Conservation (phyloP, 2,113 vertebrate species). For the Acrocephalus arundinaceus region DNA sequence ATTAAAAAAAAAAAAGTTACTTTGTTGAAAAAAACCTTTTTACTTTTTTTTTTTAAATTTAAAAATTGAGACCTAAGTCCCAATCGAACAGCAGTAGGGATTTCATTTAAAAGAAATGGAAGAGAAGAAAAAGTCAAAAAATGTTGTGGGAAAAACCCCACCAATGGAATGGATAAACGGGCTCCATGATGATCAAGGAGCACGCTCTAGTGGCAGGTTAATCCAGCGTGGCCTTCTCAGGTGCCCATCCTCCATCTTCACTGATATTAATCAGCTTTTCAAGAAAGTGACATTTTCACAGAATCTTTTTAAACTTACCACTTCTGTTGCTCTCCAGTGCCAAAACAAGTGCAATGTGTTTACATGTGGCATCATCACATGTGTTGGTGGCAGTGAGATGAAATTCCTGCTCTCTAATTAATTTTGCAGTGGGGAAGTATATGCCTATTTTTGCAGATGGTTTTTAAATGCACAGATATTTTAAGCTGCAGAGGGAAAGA, state of each 20-base stretch:
- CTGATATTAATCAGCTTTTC: not conserved
- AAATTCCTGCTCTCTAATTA: not conserved
- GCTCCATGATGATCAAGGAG: not conserved
- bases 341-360: not conserved
- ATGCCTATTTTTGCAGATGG: not conserved
- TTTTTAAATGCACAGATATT: not conserved
- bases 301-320: not conserved
- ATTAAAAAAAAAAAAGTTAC: not conserved
- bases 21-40: not conserved
- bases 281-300: not conserved
- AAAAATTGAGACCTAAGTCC: not conserved
- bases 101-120: not conserved
- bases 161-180: not conserved
- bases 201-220: not conserved
- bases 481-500: not conserved
- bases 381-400: not conserved
- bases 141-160: not conserved
- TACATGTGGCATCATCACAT: not conserved
- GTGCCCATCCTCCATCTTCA: not conserved
- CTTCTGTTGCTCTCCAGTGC: not conserved
- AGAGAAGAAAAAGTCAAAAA: not conserved
- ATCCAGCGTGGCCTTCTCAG: fast-evolving
- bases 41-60: not conserved
- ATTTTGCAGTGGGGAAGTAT: not conserved
- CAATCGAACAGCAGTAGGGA: not conserved